A percentile compares a stretch with the other conserved stretches of the same genome.
Evolutionary conservation across 2,888 invertebrate species (phyloP).

Genomic region (Tetheella fluctuosa): DNA sequence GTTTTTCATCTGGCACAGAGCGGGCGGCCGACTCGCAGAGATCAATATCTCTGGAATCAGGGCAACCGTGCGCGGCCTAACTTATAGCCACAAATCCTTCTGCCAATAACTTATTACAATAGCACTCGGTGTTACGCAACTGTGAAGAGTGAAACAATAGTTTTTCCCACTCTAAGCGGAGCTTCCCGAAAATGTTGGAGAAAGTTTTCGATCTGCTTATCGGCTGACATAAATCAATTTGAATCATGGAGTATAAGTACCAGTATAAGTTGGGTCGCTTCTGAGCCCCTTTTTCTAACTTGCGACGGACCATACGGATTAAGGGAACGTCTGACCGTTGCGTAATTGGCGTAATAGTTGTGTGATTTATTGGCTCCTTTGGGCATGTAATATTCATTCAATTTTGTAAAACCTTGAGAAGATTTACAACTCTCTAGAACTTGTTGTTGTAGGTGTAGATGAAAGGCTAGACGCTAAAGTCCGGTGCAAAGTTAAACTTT

Average conservation of each 20-base stretch:
- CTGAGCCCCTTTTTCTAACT: conserved; percentile 73
- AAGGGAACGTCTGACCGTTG: conserved; percentile 70
- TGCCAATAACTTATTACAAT: conserved; percentile 71
- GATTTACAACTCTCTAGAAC: background rate
- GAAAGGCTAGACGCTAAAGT: background rate
- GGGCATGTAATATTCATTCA: conserved; percentile 28
- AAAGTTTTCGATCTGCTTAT: conserved; percentile 75
- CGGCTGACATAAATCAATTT: conserved; percentile 79
- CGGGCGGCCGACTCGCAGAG: conserved; percentile 57
- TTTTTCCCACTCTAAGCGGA: conserved; percentile 41
- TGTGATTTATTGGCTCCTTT: conserved; percentile 68
- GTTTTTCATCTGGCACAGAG: conserved; percentile 60
- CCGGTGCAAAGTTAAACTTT: background rate
- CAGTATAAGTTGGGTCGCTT: conserved; percentile 65
- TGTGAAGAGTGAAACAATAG: conserved; percentile 62
- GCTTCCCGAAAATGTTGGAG: conserved; percentile 47
- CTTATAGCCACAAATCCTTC: conserved; percentile 70
- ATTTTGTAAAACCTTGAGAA: background rate
- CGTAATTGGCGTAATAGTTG: conserved; percentile 80
- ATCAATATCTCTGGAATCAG: conserved; percentile 77
- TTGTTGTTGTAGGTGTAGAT: background rate
- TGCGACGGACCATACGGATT: conserved; percentile 66
- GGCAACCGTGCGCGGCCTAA: conserved; percentile 66
- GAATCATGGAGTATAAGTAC: conserved; percentile 67
- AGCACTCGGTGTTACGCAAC: conserved; percentile 52